Base-by-base conservation (phyloP, 2,113 vertebrate genomes). In the Rhinichthys klamathensis region DNA sequence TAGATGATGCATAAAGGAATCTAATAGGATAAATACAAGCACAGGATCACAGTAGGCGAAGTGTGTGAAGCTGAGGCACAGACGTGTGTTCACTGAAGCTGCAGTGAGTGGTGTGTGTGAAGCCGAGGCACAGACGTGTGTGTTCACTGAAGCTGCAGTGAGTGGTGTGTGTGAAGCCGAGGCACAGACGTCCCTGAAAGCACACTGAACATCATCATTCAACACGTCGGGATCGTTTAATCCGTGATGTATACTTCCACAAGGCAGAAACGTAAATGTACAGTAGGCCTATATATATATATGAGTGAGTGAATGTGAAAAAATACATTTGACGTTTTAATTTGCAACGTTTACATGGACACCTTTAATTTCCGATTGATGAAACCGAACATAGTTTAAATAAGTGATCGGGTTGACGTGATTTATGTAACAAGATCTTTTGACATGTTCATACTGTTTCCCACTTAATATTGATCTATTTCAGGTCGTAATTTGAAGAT, bases 121-220 rank as follows among this genome's bases (percentile, higher is more conserved):
- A n/a, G n/a, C n/a, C n/a, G n/a, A n/a, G n/a, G n/a, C n/a, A n/a
- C n/a, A n/a, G n/a, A n/a, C n/a, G n/a, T n/a, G n/a, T 61, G 84
- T 21, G 13, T 81, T 32, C 3, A 21, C 11, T 67, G 80, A 88
- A 90, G 82, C 69, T 67, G 56, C 87, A 88, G 72, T 2, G 2
- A 38, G 6, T 30, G 32, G 7, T 8, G 38, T 8, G 38, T 41
- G 7, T 41, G 1, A 38, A 38, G 38, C 38, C 38, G 3, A 91
- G 91, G 91, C 90, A 93, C 91, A 89, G 38, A 41, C 7, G 1
- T 41, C 38, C 38, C 38, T 9, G 38, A 41, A 30, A 30, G 30
- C 30, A 30, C 30, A 30, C 30, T 2, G 38, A 41, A 41, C 6
- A 41, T 41, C 8, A 41, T 79, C 65, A 4, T 76, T 73, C 49